These are phyloP conservation scores for Chaitophorus viminalis DNA, from an alignment of 2,888 invertebrate species.

Conservation along the genomic window DNA sequence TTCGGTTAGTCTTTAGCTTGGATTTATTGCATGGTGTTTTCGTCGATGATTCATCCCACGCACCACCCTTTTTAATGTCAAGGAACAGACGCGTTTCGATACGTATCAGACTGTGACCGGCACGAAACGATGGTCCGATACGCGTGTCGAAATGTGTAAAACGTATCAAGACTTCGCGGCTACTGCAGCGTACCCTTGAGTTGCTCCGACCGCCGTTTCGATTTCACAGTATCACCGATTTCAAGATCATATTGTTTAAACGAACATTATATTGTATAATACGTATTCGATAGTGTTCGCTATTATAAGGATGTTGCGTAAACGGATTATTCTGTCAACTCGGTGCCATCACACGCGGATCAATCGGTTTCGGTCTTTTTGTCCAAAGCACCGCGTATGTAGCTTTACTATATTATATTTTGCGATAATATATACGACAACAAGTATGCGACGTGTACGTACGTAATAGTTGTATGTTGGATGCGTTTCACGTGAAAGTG, in stretches of 20 bases:
- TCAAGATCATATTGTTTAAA: slow-evolving; percentile 35
- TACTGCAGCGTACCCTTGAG: slow-evolving; percentile 3
- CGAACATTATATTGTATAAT: neutral
- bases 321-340: neutral
- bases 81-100: slow-evolving; percentile 33
- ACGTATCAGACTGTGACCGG: slow-evolving; percentile 44
- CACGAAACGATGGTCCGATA: slow-evolving; percentile 43
- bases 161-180: neutral
- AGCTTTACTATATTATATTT: too few relatives aligned
- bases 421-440: too few relatives aligned
- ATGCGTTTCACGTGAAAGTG: too few relatives aligned
- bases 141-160: slow-evolving; percentile 43
- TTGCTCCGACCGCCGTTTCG: neutral
- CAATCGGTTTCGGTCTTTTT: neutral
- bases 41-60: neutral
- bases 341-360: neutral
- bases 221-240: slow-evolving; percentile 16
- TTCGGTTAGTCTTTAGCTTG: neutral
- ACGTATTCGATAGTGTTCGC: slow-evolving; percentile 21
- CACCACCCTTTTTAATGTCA: slow-evolving; percentile 4
- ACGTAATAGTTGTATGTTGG: too few relatives aligned
- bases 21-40: neutral
- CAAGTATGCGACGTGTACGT: too few relatives aligned
- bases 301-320: slow-evolving; percentile 25
- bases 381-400: too few relatives aligned